Conservation (phyloP, 2,888 invertebrate species). For the Hemaris fuciformis region DNA sequence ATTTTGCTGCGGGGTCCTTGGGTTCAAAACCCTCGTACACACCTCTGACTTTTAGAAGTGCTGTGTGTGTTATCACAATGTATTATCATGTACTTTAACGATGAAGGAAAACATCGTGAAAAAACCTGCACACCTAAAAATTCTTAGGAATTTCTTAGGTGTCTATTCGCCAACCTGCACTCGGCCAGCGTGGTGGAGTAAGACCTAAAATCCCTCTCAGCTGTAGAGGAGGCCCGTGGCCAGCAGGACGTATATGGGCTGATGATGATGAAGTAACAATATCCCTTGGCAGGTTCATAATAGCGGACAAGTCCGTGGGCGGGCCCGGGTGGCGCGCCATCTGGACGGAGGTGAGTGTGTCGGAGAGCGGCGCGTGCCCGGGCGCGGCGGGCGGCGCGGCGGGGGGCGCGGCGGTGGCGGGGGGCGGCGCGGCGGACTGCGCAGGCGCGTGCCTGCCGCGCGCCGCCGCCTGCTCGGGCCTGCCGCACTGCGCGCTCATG, state of each 20-base stretch:
- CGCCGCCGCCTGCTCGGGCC: conserved; percentile 67
- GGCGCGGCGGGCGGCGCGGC: conserved; percentile 38
- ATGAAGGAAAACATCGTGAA: too few relatives aligned
- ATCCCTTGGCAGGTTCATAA: conserved; percentile 88
- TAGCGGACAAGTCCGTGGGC: conserved; percentile 96
- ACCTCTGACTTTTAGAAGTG: too few relatives aligned
- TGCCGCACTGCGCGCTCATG: conserved; percentile 87
- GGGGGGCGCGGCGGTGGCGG: conserved; percentile 45
- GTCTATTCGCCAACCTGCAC: too few relatives aligned
- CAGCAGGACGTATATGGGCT: neutral
- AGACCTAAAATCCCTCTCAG: neutral
- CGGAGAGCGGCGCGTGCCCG: conserved; percentile 61
- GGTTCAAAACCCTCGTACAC: too few relatives aligned
- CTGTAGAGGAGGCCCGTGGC: too few relatives aligned
- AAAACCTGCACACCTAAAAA: too few relatives aligned
- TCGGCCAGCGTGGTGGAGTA: neutral
- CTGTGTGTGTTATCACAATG: too few relatives aligned
- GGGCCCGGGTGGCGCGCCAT: conserved; percentile 95
- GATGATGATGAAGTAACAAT: neutral
- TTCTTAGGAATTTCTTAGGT: too few relatives aligned
- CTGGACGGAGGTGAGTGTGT: conserved; percentile 94
- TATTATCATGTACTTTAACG: too few relatives aligned
- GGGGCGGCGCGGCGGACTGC: conserved; percentile 42
- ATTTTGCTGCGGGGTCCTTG: too few relatives aligned
- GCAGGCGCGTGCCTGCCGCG: conserved; percentile 64